These are phyloP conservation scores for Calephelis nemesis DNA, from an alignment of 1,140 invertebrate genomes.

Conservation along the genomic window DNA sequence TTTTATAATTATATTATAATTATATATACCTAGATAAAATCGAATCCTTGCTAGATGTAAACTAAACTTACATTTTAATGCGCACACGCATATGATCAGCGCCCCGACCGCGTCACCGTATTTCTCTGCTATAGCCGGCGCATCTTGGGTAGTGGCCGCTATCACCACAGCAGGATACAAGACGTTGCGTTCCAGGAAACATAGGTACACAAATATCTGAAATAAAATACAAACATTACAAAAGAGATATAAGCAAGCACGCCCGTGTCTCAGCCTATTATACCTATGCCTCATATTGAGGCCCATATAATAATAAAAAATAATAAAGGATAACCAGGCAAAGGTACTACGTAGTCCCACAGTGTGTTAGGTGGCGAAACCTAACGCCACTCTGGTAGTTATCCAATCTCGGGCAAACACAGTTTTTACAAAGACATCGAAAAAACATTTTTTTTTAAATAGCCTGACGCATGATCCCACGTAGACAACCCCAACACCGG, in stretches of 20 bases:
- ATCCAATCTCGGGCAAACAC: too few relatives aligned
- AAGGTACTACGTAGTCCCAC: too few relatives aligned
- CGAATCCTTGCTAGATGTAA: not conserved
- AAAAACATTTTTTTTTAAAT: too few relatives aligned
- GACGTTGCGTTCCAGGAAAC: conserved; percentile 95
- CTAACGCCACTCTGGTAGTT: too few relatives aligned
- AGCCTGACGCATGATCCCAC: too few relatives aligned
- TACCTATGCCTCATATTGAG: too few relatives aligned
- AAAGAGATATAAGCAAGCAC: not conserved
- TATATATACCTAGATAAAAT: not conserved
- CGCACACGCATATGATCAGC: conserved; percentile 92
- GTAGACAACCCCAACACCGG: too few relatives aligned
- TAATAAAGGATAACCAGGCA: too few relatives aligned
- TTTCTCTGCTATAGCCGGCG: conserved; percentile 86
- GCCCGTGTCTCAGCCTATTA: not conserved
- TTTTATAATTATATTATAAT: not conserved
- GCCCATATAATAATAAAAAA: too few relatives aligned
- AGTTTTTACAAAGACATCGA: too few relatives aligned
- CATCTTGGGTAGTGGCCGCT: conserved; percentile 92
- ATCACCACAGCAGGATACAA: conserved; percentile 95
- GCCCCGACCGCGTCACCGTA: conserved; percentile 89
- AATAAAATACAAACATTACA: conserved; percentile 30
- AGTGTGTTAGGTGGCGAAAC: too few relatives aligned
- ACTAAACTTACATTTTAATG: conserved; percentile 86
- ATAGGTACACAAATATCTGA: conserved; percentile 92